Base-by-base conservation (phyloP, 2,888 invertebrate species). In the Rhamphomyia laevipes region DNA sequence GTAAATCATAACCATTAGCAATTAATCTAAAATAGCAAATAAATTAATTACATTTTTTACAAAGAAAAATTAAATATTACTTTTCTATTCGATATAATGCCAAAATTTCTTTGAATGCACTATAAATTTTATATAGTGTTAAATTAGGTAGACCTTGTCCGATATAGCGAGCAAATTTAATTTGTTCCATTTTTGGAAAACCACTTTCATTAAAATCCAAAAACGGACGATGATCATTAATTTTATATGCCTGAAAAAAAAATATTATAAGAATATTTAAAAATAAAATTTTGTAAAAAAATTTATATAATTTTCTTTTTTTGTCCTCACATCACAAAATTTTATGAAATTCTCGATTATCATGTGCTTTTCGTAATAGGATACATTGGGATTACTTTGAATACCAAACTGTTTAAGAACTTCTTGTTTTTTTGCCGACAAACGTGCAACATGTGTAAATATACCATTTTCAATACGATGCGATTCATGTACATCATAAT, bases 321-420 rank as follows among this genome's bases (percentile, higher is more conserved):
- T 50, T 59, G 63, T 63, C 68, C 68, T 69, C 67, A 68, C 68
- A 68, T 69, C 68, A 67, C 68, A 68, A 64, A 68, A 68, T 59
- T 67, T 64, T 63, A 66, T 68, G 67, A 68, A 68, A 62, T 68
- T 68, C 61, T 68, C 68, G 68, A 68, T 64, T 67, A 68, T 59
- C 61, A 67, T 66, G 62, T 66, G 66, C 63, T 68, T 68, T 66
- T 68, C 68, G 59, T 68, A 66, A 68, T 67, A 67, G 59, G 67
- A 65, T 59, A 69, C 67, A 61, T 64, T 64, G 62, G 67, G 68
- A 67, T 66, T 69, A 63, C 66, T 68, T 64, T 68, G 70, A 64
- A 68, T 69, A 67, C 70, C 68, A 64, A 68, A 69, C 64, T 68
- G 68, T 68, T 68, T 68, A 56, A 68, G 63, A 54, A 68, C 60